phyloP scores from a whole-genome alignment of 2,888 invertebrate genomes.

The Cinara cedri region DNA sequence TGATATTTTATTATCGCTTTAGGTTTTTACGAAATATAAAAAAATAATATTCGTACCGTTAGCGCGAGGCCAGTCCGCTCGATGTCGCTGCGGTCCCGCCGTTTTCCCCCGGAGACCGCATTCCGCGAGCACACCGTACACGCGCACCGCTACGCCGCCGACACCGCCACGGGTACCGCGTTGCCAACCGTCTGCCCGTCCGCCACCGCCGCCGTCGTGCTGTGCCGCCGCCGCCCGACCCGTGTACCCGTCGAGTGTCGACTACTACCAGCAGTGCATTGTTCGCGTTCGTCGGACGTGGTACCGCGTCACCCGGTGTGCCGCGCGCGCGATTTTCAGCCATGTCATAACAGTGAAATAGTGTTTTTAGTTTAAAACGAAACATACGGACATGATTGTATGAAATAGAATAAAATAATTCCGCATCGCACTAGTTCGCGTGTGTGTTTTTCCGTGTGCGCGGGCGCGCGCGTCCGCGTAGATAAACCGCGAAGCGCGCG shows the following conservation, averaged over 20 bases:
- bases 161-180: conserved; percentile 7
- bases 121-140: conserved; percentile 51
- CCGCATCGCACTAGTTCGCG: background rate
- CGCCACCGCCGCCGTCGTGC: conserved; percentile 7
- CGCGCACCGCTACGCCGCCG: conserved; percentile 7
- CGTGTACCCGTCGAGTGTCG: background rate
- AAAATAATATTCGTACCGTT: background rate
- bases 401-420: background rate
- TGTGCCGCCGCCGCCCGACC: conserved; percentile 7
- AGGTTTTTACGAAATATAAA: background rate
- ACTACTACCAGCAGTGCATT: conserved; percentile 35
- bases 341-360: conserved; percentile 26
- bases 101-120: conserved; percentile 33
- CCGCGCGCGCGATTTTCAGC: conserved; percentile 9
- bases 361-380: too few relatives aligned
- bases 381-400: background rate
- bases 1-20: too few relatives aligned
- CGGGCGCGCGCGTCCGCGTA: conserved; percentile 31
- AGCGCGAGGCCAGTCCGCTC: conserved; percentile 40
- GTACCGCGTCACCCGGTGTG: conserved; percentile 38
- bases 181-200: conserved; percentile 14
- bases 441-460: background rate
- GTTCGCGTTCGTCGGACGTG: conserved; percentile 52
- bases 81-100: conserved; percentile 37
- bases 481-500: background rate